Base-by-base conservation (phyloP, 2,113 vertebrate genomes). In the Ceyx cyanopectus region DNA sequence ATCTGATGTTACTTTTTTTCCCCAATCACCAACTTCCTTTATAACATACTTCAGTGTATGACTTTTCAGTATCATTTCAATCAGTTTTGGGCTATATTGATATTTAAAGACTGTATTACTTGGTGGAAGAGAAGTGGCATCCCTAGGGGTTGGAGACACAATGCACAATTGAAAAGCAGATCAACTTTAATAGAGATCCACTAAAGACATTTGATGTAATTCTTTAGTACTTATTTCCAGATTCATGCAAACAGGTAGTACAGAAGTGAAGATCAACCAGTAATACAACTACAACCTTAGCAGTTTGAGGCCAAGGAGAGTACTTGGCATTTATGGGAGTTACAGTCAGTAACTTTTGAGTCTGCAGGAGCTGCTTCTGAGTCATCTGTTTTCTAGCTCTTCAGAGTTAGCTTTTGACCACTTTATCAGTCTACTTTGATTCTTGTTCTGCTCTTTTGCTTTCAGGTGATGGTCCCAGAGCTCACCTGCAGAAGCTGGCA, bases 381-480 rank as follows among this genome's bases (percentile, higher is more conserved):
- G 48, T 43, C 45, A 12, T 32, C 12, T 57, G n/a, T 68, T 24
- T 79, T 32, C 9, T 40, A 34, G 20, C 60, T 67, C 30, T 81
- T 34, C 40, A 72, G 51, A 29, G 21, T 27, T 68, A 50, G 29
- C 14, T n/a, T 72, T 45, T 57, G 61, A 53, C 41, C 22, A 40
- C 9, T 20, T 17, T 41, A 34, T 29, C 15, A 45, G 2, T 10
- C 37, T 48, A 3, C 48, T 74, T 61, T 70, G 32, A 16, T 50
- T 66, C 14, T 27, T 10, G 27, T n/a, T 73, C 8, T 79, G 10
- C 51, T 84, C 29, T 16, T 32, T 80, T 66, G 24, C 65, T 50
- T 30, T 13, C 95, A 99, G 99, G 99, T 11, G 99, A 99, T 1
- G 99, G 99, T 50, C 98, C 99, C n/a, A 96, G 70, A 20, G 98